Percentiles rank a stretch among this genome's conserved stretches.
Evolutionary conservation across 2,888 invertebrate genomes (phyloP).

Genomic region (Fissipunctia ypsillon): DNA sequence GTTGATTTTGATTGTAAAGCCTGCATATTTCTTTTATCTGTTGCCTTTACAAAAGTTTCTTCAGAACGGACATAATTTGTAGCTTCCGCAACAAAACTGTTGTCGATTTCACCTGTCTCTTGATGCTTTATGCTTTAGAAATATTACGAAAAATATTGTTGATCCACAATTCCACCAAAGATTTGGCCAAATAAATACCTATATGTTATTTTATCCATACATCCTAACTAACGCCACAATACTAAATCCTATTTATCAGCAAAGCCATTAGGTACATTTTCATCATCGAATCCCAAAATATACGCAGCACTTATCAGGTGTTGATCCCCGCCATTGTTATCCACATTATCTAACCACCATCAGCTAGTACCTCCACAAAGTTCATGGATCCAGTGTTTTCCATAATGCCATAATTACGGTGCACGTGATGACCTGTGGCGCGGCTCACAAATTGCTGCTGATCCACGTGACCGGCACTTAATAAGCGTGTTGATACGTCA

Average conservation of each 20-base stretch:
- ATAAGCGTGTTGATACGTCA: slow-evolving; percentile 52
- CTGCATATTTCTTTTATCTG: neutral
- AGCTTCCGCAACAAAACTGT: neutral
- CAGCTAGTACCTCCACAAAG: neutral
- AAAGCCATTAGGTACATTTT: neutral
- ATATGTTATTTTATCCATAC: neutral
- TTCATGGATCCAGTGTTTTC: slow-evolving; percentile 18
- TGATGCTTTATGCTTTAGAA: neutral
- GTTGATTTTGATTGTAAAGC: slow-evolving; percentile 17
- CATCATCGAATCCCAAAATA: neutral
- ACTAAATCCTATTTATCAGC: neutral
- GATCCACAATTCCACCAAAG: neutral
- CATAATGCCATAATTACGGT: slow-evolving; percentile 46
- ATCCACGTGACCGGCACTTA: slow-evolving; percentile 52
- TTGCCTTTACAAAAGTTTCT: slow-evolving; percentile 15
- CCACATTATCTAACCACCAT: slow-evolving; percentile 4
- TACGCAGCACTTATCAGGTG: neutral
- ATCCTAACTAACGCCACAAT: neutral
- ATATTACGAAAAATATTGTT: neutral
- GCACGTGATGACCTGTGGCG: slow-evolving; percentile 44
- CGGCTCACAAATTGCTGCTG: slow-evolving; percentile 48
- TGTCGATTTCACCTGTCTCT: neutral
- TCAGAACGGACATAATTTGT: neutral
- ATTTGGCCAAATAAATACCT: neutral
- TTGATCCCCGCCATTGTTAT: slow-evolving; percentile 10